phyloP scores from a whole-genome alignment of 2,888 invertebrate genomes.

The Spicauda simplicius region DNA sequence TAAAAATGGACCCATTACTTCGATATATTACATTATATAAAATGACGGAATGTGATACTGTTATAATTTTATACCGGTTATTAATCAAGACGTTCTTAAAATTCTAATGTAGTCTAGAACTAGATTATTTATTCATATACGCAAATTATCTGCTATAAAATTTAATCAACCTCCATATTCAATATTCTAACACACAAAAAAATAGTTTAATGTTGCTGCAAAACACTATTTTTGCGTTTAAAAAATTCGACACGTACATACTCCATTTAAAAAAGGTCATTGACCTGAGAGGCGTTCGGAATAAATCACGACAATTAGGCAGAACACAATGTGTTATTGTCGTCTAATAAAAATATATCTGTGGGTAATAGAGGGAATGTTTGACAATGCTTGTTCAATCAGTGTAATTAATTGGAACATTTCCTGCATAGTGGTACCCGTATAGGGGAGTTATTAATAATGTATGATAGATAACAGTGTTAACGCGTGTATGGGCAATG shows the following conservation, averaged over 20 bases:
- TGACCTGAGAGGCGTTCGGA: conserved; percentile 14
- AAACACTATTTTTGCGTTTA: neutral
- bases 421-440: conserved; percentile 63
- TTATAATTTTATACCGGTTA: conserved; percentile 10
- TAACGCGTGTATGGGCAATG: conserved; percentile 55
- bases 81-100: conserved; percentile 21
- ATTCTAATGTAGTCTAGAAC: conserved; percentile 19
- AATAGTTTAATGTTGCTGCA: neutral
- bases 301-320: conserved; percentile 21
- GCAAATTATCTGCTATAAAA: conserved; percentile 4
- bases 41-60: conserved; percentile 8
- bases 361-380: conserved; percentile 22
- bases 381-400: conserved; percentile 70
- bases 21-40: conserved; percentile 4
- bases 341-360: conserved; percentile 34
- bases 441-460: conserved; percentile 62
- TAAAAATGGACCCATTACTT: neutral
- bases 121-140: conserved; percentile 17
- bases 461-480: conserved; percentile 67
- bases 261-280: conserved; percentile 9
- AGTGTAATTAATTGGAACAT: conserved; percentile 65
- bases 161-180: conserved; percentile 1
- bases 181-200: neutral
- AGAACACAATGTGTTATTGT: conserved; percentile 23
- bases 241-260: neutral